Conservation (phyloP, 1,140 invertebrate species). For the Pseudomyrmex gracilis region DNA sequence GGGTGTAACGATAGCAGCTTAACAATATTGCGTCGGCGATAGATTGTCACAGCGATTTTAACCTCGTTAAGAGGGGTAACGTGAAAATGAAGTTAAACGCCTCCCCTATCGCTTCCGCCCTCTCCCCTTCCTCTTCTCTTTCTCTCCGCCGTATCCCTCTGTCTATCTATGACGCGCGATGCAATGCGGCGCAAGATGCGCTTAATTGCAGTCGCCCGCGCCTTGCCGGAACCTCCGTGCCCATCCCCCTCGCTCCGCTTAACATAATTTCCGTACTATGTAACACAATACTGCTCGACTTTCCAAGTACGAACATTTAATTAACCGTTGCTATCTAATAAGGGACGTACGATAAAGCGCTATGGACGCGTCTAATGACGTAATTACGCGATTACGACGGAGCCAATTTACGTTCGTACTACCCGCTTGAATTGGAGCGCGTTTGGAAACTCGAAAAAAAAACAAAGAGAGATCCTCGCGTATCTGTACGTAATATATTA, state of each 20-base stretch:
- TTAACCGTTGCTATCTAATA: slow-evolving; percentile 55
- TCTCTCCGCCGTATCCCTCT: background rate
- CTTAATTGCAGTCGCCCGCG: slow-evolving; percentile 64
- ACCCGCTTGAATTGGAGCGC: background rate
- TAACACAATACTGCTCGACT: slow-evolving; percentile 59
- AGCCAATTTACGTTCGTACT: slow-evolving; percentile 40
- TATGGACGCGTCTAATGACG: slow-evolving; percentile 21
- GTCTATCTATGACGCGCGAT: slow-evolving; percentile 11
- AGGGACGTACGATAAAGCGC: slow-evolving; percentile 36
- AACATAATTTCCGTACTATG: slow-evolving; percentile 61
- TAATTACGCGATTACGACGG: slow-evolving; percentile 52
- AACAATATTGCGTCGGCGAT: slow-evolving; percentile 68
- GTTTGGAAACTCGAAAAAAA: background rate
- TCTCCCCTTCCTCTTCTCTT: slow-evolving; percentile 9
- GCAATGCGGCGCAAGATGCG: slow-evolving; percentile 56
- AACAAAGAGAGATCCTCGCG: too few relatives aligned
- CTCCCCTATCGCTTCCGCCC: slow-evolving; percentile 29
- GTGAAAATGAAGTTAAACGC: slow-evolving; percentile 73
- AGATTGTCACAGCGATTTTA: slow-evolving; percentile 72
- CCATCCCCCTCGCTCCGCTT: slow-evolving; percentile 19
- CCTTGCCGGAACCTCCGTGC: slow-evolving; percentile 14
- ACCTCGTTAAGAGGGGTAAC: slow-evolving; percentile 72
- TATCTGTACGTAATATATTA: too few relatives aligned
- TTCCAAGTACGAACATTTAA: slow-evolving; percentile 60
- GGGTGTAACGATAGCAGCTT: slow-evolving; percentile 64